phyloP scores from a whole-genome alignment of 2,113 vertebrate species.

The Chaetorhynchus papuensis region DNA sequence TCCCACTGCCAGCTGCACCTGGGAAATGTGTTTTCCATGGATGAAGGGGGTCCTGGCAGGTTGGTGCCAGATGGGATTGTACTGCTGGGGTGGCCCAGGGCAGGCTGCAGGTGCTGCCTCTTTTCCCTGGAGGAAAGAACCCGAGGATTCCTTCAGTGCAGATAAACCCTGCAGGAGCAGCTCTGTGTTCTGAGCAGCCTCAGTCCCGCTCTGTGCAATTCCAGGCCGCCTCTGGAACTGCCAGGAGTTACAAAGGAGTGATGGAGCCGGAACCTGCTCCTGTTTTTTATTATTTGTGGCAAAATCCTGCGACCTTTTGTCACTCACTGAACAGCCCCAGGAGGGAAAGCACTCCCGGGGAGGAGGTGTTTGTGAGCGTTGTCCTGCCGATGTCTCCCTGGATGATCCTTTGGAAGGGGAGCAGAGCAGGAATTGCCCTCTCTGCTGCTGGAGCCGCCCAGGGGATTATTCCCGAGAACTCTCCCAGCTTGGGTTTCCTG shows the following conservation, averaged over 20 bases:
- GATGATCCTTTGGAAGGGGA: background rate
- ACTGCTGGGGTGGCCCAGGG: background rate
- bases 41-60: background rate
- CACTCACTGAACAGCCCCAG: background rate
- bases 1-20: background rate
- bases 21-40: background rate
- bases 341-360: background rate
- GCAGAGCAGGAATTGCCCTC: fast-evolving
- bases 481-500: background rate
- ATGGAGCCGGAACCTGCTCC: background rate
- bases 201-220: background rate
- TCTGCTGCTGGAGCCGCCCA: background rate
- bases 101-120: background rate
- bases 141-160: background rate
- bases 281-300: background rate
- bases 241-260: background rate
- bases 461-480: background rate
- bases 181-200: background rate
- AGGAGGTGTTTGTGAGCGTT: background rate
- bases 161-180: background rate
- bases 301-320: background rate
- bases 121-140: background rate
- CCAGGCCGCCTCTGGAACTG: background rate
- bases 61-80: background rate
- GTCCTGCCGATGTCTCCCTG: background rate